Conservation (phyloP, 2,797 vertebrate species). For the Avahi laniger region DNA sequence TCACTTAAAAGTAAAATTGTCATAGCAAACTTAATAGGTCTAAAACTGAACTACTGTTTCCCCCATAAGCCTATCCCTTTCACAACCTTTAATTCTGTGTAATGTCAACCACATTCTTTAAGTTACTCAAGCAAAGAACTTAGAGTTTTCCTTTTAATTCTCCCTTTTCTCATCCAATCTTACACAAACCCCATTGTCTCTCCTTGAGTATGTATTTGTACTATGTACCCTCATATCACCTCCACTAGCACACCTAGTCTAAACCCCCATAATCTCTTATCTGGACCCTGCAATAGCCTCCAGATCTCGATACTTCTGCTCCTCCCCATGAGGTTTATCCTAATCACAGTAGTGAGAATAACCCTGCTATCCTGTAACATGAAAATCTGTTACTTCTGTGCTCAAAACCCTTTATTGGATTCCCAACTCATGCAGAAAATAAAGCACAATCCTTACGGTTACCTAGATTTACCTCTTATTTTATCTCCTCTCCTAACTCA, state of each 20-base stretch:
- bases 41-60: constrained; percentile 1
- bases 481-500: background rate
- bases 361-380: background rate
- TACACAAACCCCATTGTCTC: background rate
- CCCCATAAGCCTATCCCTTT: background rate
- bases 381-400: background rate
- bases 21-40: background rate
- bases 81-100: constrained; percentile 33
- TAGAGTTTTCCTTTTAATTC: background rate
- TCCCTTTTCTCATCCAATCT: background rate
- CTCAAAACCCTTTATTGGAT: background rate
- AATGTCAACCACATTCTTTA: constrained; percentile 16
- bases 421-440: background rate
- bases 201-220: background rate
- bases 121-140: constrained; percentile 18
- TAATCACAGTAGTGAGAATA: background rate
- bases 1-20: constrained; percentile 48
- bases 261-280: background rate
- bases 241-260: background rate
- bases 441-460: background rate
- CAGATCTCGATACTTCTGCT: background rate
- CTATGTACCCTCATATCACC: background rate
- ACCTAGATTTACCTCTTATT: background rate
- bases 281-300: background rate
- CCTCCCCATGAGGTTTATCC: background rate